These are phyloP conservation scores for Scolopax mira DNA, from an alignment of 2,113 vertebrate species.

Conservation along the genomic window DNA sequence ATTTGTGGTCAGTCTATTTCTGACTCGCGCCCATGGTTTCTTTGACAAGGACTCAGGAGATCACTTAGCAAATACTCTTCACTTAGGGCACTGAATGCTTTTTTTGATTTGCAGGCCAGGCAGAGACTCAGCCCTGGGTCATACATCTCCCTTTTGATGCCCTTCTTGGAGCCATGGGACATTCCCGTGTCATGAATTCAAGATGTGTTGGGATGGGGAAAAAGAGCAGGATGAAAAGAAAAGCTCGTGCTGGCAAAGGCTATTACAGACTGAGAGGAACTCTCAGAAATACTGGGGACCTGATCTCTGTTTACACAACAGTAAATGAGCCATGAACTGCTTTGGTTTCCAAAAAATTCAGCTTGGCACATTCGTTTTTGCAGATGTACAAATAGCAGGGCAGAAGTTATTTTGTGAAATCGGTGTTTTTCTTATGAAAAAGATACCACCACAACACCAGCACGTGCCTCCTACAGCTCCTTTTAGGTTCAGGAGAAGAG, in stretches of 20 bases:
- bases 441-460: background rate
- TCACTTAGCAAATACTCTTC: background rate
- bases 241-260: background rate
- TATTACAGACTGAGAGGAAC: background rate
- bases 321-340: background rate
- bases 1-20: background rate
- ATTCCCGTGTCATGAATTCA: accelerated
- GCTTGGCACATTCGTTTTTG: background rate
- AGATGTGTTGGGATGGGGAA: background rate
- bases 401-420: background rate
- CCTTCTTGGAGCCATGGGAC: background rate
- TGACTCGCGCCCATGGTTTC: background rate
- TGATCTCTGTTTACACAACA: background rate
- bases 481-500: background rate
- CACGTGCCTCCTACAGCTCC: background rate
- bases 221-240: background rate
- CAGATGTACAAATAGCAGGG: background rate
- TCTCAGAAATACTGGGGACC: background rate
- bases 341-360: background rate
- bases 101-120: background rate
- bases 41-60: background rate
- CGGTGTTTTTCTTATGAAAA: background rate
- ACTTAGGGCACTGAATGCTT: background rate
- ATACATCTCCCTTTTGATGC: background rate
- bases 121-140: background rate